These are phyloP conservation scores for Acanthornis magna DNA, from an alignment of 2,797 vertebrate species.

Conservation along the genomic window DNA sequence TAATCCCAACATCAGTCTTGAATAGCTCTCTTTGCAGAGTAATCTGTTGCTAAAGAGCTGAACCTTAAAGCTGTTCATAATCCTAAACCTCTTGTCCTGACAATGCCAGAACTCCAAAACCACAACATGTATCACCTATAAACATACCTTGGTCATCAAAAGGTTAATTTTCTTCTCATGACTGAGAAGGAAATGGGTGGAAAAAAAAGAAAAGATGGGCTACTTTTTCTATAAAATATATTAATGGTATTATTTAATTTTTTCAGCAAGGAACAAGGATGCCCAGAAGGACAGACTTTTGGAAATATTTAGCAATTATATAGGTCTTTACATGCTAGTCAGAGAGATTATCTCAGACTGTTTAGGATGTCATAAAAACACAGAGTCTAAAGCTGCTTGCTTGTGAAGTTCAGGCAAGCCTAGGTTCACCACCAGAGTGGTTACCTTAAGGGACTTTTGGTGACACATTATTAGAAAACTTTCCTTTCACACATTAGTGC, in stretches of 20 bases:
- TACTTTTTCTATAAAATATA: background rate
- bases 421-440: background rate
- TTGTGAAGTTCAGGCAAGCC: background rate
- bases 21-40: background rate
- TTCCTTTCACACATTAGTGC: background rate
- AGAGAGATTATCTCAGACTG: background rate
- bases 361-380: background rate
- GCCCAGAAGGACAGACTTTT: background rate
- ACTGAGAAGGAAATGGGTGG: background rate
- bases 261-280: background rate
- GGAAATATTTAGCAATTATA: background rate
- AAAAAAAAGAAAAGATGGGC: accelerated
- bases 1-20: background rate
- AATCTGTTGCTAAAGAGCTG: background rate
- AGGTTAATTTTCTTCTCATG: background rate
- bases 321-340: background rate
- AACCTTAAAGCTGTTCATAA: background rate
- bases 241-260: background rate
- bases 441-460: background rate
- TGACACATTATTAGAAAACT: background rate
- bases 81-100: background rate
- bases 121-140: background rate
- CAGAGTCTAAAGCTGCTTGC: background rate
- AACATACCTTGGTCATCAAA: background rate
- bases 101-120: background rate